These are phyloP conservation scores for Sphaerophoria taeniata DNA, from an alignment of 2,888 invertebrate species.

Conservation along the genomic window DNA sequence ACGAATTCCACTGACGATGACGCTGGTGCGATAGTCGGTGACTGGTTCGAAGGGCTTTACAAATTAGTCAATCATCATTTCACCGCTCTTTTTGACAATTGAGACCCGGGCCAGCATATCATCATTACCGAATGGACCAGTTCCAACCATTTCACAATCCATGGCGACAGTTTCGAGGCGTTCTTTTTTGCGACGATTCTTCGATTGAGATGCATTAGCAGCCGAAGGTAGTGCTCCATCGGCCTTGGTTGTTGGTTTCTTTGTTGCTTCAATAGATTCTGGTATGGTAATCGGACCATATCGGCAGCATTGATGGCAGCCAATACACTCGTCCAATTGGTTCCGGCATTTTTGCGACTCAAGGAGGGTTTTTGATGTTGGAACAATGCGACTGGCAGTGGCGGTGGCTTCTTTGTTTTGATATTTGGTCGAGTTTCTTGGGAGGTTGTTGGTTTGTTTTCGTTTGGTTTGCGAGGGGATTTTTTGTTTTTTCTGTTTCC, in stretches of 20 bases:
- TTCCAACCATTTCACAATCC: conserved; percentile 98
- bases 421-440: conserved; percentile 24
- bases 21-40: conserved; percentile 92
- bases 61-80: conserved; percentile 93
- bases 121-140: conserved; percentile 89
- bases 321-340: conserved; percentile 69
- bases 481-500: too few relatives aligned
- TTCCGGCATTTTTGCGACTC: conserved; percentile 71
- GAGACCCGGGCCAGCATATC: conserved; percentile 94
- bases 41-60: conserved; percentile 89
- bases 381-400: background rate
- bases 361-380: conserved; percentile 47
- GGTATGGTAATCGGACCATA: conserved; percentile 21
- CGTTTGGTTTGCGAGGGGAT: too few relatives aligned
- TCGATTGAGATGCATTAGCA: conserved; percentile 7
- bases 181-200: conserved; percentile 72
- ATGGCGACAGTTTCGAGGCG: conserved; percentile 89
- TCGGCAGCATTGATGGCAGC: conserved; percentile 44
- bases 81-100: conserved; percentile 91
- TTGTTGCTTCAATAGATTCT: background rate
- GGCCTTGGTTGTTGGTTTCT: background rate
- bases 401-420: conserved; percentile 53
- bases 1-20: conserved; percentile 93
- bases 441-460: conserved; percentile 23
- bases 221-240: background rate